These are phyloP conservation scores for Prinia subflava DNA, from an alignment of 2,113 vertebrate species.

Conservation along the genomic window DNA sequence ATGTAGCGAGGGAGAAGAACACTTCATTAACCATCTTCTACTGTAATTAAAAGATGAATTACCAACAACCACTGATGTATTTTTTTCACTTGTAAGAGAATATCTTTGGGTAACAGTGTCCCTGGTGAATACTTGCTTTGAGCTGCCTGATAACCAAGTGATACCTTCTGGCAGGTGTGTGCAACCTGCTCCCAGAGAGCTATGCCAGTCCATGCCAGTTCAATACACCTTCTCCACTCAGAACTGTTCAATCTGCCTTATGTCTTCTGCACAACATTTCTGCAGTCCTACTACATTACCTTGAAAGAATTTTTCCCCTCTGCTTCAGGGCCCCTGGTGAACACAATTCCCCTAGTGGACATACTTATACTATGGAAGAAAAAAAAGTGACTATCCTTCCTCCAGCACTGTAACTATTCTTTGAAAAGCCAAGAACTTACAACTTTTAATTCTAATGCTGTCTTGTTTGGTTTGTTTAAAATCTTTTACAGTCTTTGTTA, in stretches of 20 bases:
- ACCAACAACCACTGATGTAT: slow-evolving; percentile 26
- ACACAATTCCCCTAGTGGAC: background rate
- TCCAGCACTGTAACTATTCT: background rate
- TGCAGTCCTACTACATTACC: background rate
- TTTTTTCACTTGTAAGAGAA: slow-evolving; percentile 15
- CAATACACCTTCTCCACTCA: background rate
- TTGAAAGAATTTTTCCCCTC: background rate
- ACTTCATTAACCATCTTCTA: slow-evolving; percentile 13
- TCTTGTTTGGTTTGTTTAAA: slow-evolving; percentile 28
- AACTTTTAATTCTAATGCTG: background rate
- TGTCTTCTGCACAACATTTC: background rate
- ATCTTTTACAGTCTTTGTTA: slow-evolving; percentile 84
- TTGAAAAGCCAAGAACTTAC: background rate
- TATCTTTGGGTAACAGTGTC: background rate
- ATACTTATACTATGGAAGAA: background rate
- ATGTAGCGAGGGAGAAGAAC: slow-evolving; percentile 37
- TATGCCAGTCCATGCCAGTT: background rate
- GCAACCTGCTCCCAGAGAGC: background rate
- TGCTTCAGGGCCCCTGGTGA: background rate
- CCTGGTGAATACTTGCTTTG: background rate
- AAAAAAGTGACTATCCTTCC: background rate
- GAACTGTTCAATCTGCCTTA: background rate
- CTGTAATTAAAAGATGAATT: slow-evolving; percentile 59
- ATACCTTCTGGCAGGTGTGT: background rate
- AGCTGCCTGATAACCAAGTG: background rate